Base-by-base conservation (phyloP, 2,113 vertebrate genomes). In the Triplophysa siluroides region DNA sequence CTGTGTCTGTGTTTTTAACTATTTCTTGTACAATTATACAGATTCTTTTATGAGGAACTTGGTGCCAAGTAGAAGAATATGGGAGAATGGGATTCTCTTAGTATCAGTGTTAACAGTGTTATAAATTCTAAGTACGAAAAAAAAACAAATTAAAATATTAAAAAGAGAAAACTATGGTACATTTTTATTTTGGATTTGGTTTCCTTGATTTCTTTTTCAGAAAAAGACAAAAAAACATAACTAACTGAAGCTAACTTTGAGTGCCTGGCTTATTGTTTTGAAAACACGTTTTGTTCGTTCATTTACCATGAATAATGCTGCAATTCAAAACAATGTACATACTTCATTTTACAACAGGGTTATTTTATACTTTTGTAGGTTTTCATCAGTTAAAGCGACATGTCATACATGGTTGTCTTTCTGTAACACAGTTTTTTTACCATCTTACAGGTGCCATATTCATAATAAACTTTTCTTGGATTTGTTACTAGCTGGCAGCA, bases 21-120 rank as follows among this genome's bases (percentile, higher is more conserved):
- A 95, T 97, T 98, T 98, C 96, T 97, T 98, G 97, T 99, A 98
- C 95, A 96, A 98, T 97, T 97, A 96, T 98, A 98, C 96, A 96
- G 97, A 97, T 97, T 96, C 95, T 98, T 98, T 98, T 98, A 97
- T 95, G 96, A 97, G 96, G 96, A 98, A 95, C 95, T 95, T 98
- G 96, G 96, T 96, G 95, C 96, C 96, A 96, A 97, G 95, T 97
- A 97, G 94, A 94, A 93, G 94, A 95, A 94, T 94, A 95, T 93
- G 88, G 95, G 95, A 94, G 93, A 95, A 94, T 95, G 95, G 95
- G 95, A 92, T 94, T 95, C 94, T 98, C 96, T 98, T 98, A 95
- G 91, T 97, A 96, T 96, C 95, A 95, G 93, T 95, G 96, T 96
- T 96, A 98, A 97, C 96, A 96, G 95, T 98, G 97, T 98, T 96